Conservation (phyloP, 1,140 invertebrate species). For the Sitobion miscanthi region DNA sequence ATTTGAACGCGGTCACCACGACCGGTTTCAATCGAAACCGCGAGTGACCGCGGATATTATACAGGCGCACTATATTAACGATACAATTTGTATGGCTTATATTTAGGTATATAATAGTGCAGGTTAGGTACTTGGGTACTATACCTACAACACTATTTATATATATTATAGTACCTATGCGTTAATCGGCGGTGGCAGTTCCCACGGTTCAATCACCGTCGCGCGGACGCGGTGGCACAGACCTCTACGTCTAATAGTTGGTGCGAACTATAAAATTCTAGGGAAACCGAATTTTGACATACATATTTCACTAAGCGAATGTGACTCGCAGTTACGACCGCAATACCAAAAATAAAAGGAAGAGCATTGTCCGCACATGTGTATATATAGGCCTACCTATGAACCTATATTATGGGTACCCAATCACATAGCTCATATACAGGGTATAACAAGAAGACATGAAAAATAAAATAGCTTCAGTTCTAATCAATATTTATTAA, state of each 20-base stretch:
- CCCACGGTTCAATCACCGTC: not conserved
- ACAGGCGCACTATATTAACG: not conserved
- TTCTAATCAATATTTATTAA: no score
- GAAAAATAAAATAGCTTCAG: no score
- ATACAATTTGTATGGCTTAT: not conserved
- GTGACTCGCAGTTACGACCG: not conserved
- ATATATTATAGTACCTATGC: not conserved
- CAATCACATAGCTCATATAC: no score
- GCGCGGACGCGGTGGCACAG: not conserved
- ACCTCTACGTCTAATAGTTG: not conserved
- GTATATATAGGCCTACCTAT: no score
- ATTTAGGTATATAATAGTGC: not conserved
- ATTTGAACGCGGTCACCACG: not conserved
- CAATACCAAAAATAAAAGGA: not conserved
- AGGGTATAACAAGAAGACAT: no score
- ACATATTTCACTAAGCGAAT: not conserved
- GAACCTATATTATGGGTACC: no score
- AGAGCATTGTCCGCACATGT: not conserved
- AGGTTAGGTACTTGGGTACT: not conserved
- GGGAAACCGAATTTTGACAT: conserved; percentile 11
- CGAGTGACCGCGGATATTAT: not conserved
- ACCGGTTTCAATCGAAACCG: not conserved
- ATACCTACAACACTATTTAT: not conserved
- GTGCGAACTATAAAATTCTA: not conserved
- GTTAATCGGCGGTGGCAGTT: not conserved